A percentile compares a stretch with the other conserved stretches of the same genome.
Evolutionary conservation across 2,888 invertebrate genomes (phyloP).

Genomic region (Belgica antarctica): DNA sequence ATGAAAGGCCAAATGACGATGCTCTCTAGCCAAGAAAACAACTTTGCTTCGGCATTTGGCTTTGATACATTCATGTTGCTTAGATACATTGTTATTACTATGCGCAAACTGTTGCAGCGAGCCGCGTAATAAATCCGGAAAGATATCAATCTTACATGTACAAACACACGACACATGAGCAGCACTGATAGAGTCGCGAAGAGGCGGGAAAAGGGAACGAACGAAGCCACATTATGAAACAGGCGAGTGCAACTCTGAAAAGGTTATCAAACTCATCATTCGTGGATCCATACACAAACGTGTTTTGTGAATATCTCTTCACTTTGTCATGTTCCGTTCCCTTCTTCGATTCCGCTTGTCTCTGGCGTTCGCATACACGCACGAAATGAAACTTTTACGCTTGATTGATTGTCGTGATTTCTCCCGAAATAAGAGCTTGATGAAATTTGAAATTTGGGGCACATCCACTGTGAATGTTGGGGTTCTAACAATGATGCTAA

Average conservation of each 20-base stretch:
- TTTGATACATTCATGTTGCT: too few relatives aligned
- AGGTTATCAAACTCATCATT: constrained; percentile 34
- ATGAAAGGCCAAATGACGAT: not conserved
- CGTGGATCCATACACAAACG: constrained; percentile 15
- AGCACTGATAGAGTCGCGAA: not conserved
- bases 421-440: not conserved
- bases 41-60: too few relatives aligned
- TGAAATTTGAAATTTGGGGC: not conserved
- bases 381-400: not conserved
- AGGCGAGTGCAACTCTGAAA: not conserved
- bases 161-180: not conserved
- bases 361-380: constrained; percentile 6
- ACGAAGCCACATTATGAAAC: not conserved
- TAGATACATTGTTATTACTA: too few relatives aligned
- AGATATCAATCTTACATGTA: not conserved
- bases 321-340: constrained; percentile 17
- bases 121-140: constrained; percentile 24
- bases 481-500: too few relatives aligned
- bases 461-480: too few relatives aligned
- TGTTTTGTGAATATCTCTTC: constrained; percentile 11
- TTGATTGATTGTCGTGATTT: not conserved
- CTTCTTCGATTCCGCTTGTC: not conserved
- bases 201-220: not conserved
- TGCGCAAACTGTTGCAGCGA: too few relatives aligned
- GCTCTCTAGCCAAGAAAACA: too few relatives aligned